phyloP scores from a whole-genome alignment of 2,797 vertebrate species.

The Cirrhinus molitorella region DNA sequence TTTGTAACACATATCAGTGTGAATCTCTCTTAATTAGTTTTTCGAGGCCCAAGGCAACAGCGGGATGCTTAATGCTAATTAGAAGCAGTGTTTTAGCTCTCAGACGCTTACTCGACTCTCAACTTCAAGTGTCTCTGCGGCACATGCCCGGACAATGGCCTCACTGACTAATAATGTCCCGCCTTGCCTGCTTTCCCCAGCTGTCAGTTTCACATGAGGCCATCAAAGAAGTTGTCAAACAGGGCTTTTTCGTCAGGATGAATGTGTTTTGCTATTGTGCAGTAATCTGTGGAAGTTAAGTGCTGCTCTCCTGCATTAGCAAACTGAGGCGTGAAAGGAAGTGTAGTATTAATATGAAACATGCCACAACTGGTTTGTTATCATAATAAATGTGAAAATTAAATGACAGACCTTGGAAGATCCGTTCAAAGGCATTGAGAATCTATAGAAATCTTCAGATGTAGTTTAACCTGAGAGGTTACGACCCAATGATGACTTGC shows the following conservation, averaged over 20 bases:
- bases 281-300: slow-evolving; percentile 6
- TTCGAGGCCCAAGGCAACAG: not conserved
- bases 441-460: not conserved
- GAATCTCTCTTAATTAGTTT: slow-evolving; percentile 14
- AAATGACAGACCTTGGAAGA: not conserved
- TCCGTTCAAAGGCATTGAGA: not conserved
- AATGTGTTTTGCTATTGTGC: slow-evolving; percentile 14
- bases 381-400: not conserved
- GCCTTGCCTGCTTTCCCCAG: slow-evolving; percentile 7
- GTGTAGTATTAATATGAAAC: slow-evolving; percentile 9
- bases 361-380: not conserved
- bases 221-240: slow-evolving; percentile 37
- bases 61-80: not conserved
- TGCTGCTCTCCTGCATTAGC: not conserved
- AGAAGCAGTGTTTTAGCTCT: not conserved
- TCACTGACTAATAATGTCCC: slow-evolving; percentile 35
- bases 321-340: not conserved
- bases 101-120: not conserved
- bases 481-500: too few species aligned
- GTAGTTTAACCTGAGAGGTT: not conserved
- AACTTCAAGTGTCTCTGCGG: slow-evolving; percentile 1
- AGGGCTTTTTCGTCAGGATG: slow-evolving; percentile 28
- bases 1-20: not conserved
- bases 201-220: not conserved
- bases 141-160: slow-evolving; percentile 44